Evolutionary conservation across 1,140 invertebrate genomes (phyloP), one percentile per base, ranked within the genome.

Genomic region (Marisa cornuarietis): DNA sequence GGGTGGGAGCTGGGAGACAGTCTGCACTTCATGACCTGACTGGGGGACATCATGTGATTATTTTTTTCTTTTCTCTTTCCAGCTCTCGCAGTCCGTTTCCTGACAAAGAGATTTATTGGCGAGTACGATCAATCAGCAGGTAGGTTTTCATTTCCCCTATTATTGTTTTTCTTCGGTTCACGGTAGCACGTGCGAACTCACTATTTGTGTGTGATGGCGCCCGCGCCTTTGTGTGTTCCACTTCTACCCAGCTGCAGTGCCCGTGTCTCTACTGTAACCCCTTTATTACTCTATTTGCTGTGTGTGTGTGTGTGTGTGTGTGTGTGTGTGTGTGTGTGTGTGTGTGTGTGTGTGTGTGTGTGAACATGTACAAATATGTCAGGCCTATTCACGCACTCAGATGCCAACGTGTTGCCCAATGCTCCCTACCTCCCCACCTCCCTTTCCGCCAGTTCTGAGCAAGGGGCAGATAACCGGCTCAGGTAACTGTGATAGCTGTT

Each of bases 31-130:
- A 42, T 42, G 31, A 42, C 31, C 2, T 42, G 31, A 42, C 6
- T 42, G 31, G 3, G 31, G 31, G 31, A 42, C n/a, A 42, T 42
- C 3, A 42, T 42, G 31, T 42, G 31, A 42, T 42, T 4, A 68
- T 14, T 8, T 22, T 3, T 26, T 68, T 14, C 10, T 49, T 72
- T 49, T 52, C 49, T 75, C 52, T 61, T 8, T 69, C 4, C 83
- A 87, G 87, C 87, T 0, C 79, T 88, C 24, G 84, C 86, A 52
- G 87, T 88, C 2, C 61, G 87, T 61, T 88, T 88, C 76, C 68
- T 88, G 58, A 88, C 87, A 6, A 86, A 86, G 72, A 75, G 87
- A 52, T 87, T 88, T 69, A 88, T 87, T 11, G 87, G 86, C 51
- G 86, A 88, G 74, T 88, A 88, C 74, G 87, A 88, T 71, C 87